phyloP scores from a whole-genome alignment of 2,888 invertebrate genomes.

The Drosophila vallismaia region DNA sequence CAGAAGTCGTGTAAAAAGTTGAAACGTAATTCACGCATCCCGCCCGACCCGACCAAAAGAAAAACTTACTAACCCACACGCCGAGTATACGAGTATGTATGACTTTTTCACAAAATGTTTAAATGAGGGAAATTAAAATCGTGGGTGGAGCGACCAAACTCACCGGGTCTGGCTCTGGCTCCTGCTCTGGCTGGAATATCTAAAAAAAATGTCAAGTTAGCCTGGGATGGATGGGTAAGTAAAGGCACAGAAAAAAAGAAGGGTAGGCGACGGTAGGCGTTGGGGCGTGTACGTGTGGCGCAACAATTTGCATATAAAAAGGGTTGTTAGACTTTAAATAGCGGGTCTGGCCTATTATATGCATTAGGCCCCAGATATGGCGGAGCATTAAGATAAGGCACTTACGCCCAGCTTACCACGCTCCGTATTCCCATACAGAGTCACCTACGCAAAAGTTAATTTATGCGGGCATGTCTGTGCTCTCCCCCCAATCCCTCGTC shows the following conservation, averaged over 20 bases:
- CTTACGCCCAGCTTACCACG: constrained; percentile 70
- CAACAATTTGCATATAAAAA: constrained; percentile 81
- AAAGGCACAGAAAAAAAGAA: not conserved
- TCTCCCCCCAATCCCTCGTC: not conserved
- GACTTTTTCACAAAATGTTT: constrained; percentile 55
- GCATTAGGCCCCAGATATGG: constrained; percentile 76
- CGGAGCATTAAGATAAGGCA: constrained; percentile 72
- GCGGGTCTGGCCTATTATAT: constrained; percentile 76
- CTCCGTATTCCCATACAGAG: constrained; percentile 31
- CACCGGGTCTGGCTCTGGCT: constrained; percentile 23
- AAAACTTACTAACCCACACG: constrained; percentile 5
- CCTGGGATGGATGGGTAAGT: constrained; percentile 22
- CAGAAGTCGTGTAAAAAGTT: constrained; percentile 58
- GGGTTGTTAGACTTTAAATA: constrained; percentile 79
- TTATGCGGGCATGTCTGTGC: constrained; percentile 68
- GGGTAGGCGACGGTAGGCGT: constrained; percentile 40
- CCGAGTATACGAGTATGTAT: constrained; percentile 20
- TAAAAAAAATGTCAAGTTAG: constrained; percentile 73
- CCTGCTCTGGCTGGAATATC: constrained; percentile 20
- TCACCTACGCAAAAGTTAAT: constrained; percentile 68
- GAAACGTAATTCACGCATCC: constrained; percentile 48
- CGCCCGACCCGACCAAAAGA: constrained; percentile 10
- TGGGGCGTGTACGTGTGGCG: constrained; percentile 66
- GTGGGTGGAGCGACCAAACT: constrained; percentile 9
- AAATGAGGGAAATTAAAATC: constrained; percentile 73